Evolutionary conservation across 2,797 vertebrate genomes (phyloP), one percentile per base, ranked within the genome.

Genomic region (Petrocephalus sullivani): DNA sequence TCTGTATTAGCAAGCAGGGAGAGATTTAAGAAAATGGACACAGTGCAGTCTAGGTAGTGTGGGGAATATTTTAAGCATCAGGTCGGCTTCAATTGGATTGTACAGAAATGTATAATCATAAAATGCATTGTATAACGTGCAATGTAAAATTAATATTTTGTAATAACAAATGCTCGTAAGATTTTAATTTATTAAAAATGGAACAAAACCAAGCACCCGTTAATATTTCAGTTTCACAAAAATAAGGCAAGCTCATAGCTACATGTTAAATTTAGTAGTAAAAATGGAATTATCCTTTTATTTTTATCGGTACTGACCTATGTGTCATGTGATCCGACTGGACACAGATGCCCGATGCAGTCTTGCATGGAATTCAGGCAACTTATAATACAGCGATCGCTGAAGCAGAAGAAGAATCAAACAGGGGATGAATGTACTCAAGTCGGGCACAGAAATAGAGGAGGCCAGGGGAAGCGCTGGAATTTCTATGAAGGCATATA

Each of bases 401-500:
- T 51, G 58, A 90, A 67, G 49, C 41, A 49, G 10, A 23, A 6
- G 53, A 87, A 85, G 1, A 93, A 60, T 75, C 87, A 54, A 46
- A 53, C n/a, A 28, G 60, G 60, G 23, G 51, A 54, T 84, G 87
- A 51, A 86, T n/a, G 84, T 21, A 19, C 14, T 84, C 23, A 28
- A 41, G 56, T 61, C 53, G 7, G 19, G n/a, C 57, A 81, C 54
- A 81, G 85, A 58, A 86, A 16, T 89, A 83, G 57, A 67, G 49
- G 10, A 56, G 75, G 88, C 53, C 54, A 71, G 37, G 61, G 8
- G 56, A 84, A 86, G 58, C 87, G 51, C 95, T 96, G 96, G 96
- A 96, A 95, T 96, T 95, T 92, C 83, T 57, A 54, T 85, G 37
- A 64, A 81, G 58, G 57, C 49, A 58, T 86, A 67, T 33, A 85